These are phyloP conservation scores for Sycobia sp. DNA, from an alignment of 1,140 invertebrate genomes.

Conservation along the genomic window DNA sequence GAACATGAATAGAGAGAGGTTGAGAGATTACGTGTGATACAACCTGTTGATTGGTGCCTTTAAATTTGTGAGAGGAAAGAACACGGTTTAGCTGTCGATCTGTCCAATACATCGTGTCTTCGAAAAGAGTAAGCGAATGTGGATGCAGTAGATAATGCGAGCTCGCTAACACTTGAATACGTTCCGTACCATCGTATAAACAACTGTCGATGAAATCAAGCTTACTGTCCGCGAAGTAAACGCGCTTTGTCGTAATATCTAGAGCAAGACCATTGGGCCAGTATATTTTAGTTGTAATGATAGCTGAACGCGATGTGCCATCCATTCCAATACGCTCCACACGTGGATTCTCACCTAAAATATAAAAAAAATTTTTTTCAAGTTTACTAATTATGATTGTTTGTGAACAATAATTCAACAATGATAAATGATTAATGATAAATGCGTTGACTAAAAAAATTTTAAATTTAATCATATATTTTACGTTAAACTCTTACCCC, in stretches of 20 bases:
- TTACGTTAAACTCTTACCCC: constrained; percentile 67
- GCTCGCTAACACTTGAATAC: constrained; percentile 84
- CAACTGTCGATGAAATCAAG: constrained; percentile 98
- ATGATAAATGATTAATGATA: too few relatives aligned
- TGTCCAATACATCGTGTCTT: constrained; percentile 96
- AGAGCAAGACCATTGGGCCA: constrained; percentile 97
- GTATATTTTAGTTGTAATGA: constrained; percentile 96
- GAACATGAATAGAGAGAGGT: constrained; percentile 91
- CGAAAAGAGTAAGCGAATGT: constrained; percentile 90
- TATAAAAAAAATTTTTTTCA: too few relatives aligned
- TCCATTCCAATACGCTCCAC: constrained; percentile 97
- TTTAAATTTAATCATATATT: neutral
- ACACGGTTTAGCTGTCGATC: constrained; percentile 90
- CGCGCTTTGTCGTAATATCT: constrained; percentile 89
- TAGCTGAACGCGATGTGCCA: constrained; percentile 81
- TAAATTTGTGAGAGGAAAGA: constrained; percentile 88
- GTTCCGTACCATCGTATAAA: constrained; percentile 90
- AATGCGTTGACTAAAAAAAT: neutral
- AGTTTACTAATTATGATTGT: too few relatives aligned
- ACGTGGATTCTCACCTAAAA: constrained; percentile 79
- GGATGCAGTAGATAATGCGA: constrained; percentile 94
- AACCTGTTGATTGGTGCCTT: constrained; percentile 87
- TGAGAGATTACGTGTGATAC: constrained; percentile 93
- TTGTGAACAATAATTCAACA: too few relatives aligned
- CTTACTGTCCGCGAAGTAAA: constrained; percentile 98